Base-by-base conservation (phyloP, 2,113 vertebrate genomes). In the Orthonyx spaldingii region DNA sequence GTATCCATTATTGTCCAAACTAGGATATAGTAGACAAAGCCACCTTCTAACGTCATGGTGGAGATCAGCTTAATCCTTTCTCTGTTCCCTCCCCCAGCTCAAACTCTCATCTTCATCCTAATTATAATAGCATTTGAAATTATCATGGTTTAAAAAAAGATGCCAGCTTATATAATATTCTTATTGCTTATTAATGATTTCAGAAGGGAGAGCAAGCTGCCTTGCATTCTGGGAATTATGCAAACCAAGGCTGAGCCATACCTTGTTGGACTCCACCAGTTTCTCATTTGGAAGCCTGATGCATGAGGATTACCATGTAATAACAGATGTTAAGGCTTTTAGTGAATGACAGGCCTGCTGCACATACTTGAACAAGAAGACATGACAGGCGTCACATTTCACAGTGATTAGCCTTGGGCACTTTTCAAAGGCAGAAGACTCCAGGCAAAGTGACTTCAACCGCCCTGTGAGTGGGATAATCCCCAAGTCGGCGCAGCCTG, bases 181-280 rank as follows among this genome's bases (percentile, higher is more conserved):
- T 92, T 97, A 94, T 89, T 96, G 96, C 96, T 96, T 97, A 96
- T 97, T 96, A 96, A 96, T 96, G 86, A 94, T 93, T 95, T 89
- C 85, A 90, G 89, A 81, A 76, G 86, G 90, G 53, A 94, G 95
- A 90, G 64, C 71, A 47, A 86, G 90, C 65, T 93, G 92, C 80
- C 72, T 92, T 71, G 96, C 88, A 93, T 81, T 81, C 92, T 96
- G 96, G 94, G 90, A 97, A 82, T 90, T 94, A 96, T 96, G 96
- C 86, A 96, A 96, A 96, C 37, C 22, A 69, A 76, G 84, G 56
- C 92, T 95, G 94, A 96, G 90, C 94, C 72, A 39, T 93, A 95
- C 95, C 90, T 96, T 93, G 83, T 85, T 75, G 95, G 92, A 85
- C 85, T 93, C 88, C 60, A 89, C 90, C 76, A 44, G 66, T 71